Evolutionary conservation across 2,888 invertebrate genomes (phyloP).

Genomic region (Eretmocerus hayati): DNA sequence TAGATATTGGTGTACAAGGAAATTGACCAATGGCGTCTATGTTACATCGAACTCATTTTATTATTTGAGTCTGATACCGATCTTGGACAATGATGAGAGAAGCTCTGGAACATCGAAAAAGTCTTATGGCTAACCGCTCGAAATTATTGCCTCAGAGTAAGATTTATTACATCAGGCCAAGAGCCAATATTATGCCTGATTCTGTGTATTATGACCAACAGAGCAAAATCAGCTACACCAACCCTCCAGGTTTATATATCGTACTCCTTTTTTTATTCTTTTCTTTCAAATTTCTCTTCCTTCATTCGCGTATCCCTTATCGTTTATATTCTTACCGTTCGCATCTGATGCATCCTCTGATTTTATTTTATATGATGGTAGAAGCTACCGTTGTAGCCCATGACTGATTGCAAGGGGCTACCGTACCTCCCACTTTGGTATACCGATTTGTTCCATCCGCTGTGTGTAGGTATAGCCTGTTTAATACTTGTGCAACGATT

Average conservation of each 20-base stretch:
- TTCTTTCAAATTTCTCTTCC: slow-evolving; percentile 26
- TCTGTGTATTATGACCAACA: background rate
- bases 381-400: slow-evolving; percentile 39
- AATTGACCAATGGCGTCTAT: too few relatives aligned
- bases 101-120: too few relatives aligned
- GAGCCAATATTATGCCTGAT: background rate
- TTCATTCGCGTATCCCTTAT: slow-evolving; percentile 12
- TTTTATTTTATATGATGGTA: too few relatives aligned
- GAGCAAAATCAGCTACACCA: background rate
- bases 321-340: too few relatives aligned
- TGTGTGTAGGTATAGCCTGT: too few relatives aligned
- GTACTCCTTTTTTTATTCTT: slow-evolving; percentile 24
- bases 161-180: slow-evolving; percentile 24
- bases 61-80: too few relatives aligned
- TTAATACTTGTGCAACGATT: too few relatives aligned
- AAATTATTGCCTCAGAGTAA: slow-evolving; percentile 11
- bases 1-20: too few relatives aligned
- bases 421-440: slow-evolving; percentile 21
- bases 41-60: too few relatives aligned
- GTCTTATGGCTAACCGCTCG: slow-evolving; percentile 2
- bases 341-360: too few relatives aligned
- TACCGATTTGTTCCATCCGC: slow-evolving; percentile 27
- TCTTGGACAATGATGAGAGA: too few relatives aligned
- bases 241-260: background rate
- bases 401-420: slow-evolving; percentile 31